phyloP scores from a whole-genome alignment of 1,140 invertebrate species.

The Drosophila sturtevanti region DNA sequence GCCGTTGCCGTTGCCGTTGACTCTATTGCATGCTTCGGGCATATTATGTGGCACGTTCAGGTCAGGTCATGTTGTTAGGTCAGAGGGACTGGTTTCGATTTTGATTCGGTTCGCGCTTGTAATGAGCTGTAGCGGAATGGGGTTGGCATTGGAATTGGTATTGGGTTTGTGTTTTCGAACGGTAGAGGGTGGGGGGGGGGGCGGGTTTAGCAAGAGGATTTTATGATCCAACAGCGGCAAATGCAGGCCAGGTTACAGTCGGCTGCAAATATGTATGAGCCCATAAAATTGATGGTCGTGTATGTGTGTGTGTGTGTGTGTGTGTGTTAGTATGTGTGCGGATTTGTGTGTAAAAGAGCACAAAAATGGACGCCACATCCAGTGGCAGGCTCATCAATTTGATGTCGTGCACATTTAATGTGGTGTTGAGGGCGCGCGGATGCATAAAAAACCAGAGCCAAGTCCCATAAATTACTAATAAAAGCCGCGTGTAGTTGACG shows the following conservation, averaged over 20 bases:
- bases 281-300: constrained; percentile 70
- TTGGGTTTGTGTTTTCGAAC: too few relatives aligned
- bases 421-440: constrained; percentile 61
- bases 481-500: constrained; percentile 36
- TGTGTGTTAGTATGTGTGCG: constrained; percentile 24
- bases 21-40: constrained; percentile 18
- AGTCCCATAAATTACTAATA: constrained; percentile 74
- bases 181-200: neutral
- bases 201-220: neutral
- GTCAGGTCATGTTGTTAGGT: neutral
- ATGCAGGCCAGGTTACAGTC: constrained; percentile 43
- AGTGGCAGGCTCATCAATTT: constrained; percentile 72
- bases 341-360: constrained; percentile 13
- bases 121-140: constrained; percentile 66
- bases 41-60: constrained; percentile 4
- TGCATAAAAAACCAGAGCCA: constrained; percentile 59
- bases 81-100: constrained; percentile 49
- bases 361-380: constrained; percentile 43
- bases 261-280: constrained; percentile 45
- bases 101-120: constrained; percentile 65
- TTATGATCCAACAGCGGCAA: constrained; percentile 22
- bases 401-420: constrained; percentile 73
- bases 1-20: too few relatives aligned
- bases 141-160: neutral
- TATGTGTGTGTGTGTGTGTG: constrained; percentile 20